Evolutionary conservation across 2,888 invertebrate genomes (phyloP).

Genomic region (Lasiommata megera): DNA sequence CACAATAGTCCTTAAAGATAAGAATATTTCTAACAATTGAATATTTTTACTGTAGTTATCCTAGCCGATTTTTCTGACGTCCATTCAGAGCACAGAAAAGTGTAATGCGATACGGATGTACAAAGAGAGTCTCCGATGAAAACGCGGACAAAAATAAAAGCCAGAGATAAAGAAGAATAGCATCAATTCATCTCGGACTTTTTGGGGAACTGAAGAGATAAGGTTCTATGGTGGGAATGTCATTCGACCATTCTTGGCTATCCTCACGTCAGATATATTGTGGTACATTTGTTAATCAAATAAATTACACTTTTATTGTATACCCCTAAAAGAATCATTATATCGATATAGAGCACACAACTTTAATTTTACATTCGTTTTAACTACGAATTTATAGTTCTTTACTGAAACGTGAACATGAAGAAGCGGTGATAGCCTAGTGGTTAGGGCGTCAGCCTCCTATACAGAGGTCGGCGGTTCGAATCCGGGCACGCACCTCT

Average conservation of each 20-base stretch:
- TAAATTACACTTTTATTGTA: not conserved
- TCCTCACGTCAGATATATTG: not conserved
- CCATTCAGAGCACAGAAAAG: not conserved
- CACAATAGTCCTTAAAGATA: slow-evolving; percentile 18
- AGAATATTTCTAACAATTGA: slow-evolving; percentile 10
- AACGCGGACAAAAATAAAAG: slow-evolving; percentile 21
- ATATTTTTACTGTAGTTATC: slow-evolving; percentile 13
- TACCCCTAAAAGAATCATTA: not conserved
- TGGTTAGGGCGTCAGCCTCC: no score
- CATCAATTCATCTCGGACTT: slow-evolving; percentile 24
- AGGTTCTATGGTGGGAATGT: not conserved
- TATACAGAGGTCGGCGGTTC: no score
- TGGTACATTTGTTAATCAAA: not conserved
- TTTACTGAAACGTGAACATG: no score
- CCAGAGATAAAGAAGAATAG: slow-evolving; percentile 24
- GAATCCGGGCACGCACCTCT: no score
- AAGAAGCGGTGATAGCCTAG: no score
- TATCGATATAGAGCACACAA: no score
- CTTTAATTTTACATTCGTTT: no score
- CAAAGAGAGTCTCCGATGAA: slow-evolving; percentile 25
- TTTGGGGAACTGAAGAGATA: slow-evolving; percentile 2
- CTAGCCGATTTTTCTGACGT: slow-evolving; percentile 8
- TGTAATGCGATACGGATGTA: slow-evolving; percentile 23
- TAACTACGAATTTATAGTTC: no score
- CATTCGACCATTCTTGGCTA: not conserved